Conservation (phyloP, 2,797 vertebrate genomes). For the Champsocephalus esox region DNA sequence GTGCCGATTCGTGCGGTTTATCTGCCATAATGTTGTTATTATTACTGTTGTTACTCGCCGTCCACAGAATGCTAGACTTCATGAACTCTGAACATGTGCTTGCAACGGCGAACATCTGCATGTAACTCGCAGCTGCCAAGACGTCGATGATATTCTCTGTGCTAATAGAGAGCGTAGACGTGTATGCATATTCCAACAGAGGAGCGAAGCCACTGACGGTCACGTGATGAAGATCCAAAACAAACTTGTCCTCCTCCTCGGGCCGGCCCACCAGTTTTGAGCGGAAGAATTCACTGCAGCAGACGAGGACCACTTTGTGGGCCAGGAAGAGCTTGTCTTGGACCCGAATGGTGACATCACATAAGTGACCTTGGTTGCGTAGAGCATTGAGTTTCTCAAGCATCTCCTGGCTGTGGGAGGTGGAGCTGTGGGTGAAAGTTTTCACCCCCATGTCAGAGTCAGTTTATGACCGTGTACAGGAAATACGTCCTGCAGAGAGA, state of each 20-base stretch:
- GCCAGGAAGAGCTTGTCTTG: slow-evolving; percentile 98
- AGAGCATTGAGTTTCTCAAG: slow-evolving; percentile 93
- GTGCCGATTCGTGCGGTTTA: slow-evolving; percentile 88
- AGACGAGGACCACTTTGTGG: slow-evolving; percentile 98
- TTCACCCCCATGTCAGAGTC: slow-evolving; percentile 85
- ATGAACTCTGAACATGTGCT: slow-evolving; percentile 99
- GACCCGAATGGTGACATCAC: slow-evolving; percentile 97
- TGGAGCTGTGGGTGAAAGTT: slow-evolving; percentile 90
- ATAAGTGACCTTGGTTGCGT: slow-evolving; percentile 93
- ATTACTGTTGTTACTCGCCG: slow-evolving; percentile 77
- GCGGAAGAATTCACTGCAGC: slow-evolving; percentile 98
- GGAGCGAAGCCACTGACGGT: slow-evolving; percentile 96
- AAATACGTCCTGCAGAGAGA: slow-evolving; percentile 58
- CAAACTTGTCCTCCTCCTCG: slow-evolving; percentile 92
- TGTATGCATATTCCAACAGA: slow-evolving; percentile 97
- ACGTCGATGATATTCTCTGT: slow-evolving; percentile 99
- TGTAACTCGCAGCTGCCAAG: slow-evolving; percentile 97
- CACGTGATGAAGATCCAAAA: slow-evolving; percentile 94
- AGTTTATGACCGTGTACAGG: slow-evolving; percentile 31
- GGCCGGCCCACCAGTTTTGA: slow-evolving; percentile 93
- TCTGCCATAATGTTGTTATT: slow-evolving; percentile 79
- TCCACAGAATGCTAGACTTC: slow-evolving; percentile 99
- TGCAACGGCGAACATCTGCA: slow-evolving; percentile 95
- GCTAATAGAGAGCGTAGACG: slow-evolving; percentile 96
- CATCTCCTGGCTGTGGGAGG: slow-evolving; percentile 95